phyloP scores from a whole-genome alignment of 1,140 invertebrate genomes.

The Ectropis grisescens region DNA sequence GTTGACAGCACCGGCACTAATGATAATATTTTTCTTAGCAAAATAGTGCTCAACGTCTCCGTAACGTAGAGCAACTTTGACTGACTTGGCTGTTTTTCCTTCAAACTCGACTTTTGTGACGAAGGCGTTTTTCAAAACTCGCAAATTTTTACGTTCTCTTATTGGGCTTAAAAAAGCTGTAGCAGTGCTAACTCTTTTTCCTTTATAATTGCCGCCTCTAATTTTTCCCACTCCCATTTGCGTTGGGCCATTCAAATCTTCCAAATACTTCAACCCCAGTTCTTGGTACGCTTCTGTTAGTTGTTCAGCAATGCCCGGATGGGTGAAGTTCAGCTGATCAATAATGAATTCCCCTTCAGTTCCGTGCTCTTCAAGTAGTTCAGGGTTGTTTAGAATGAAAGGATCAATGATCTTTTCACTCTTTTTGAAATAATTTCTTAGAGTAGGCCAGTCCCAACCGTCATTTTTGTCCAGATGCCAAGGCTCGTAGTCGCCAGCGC shows the following conservation, averaged over 20 bases:
- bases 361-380: conserved; percentile 41
- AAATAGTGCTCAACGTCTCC: conserved; percentile 61
- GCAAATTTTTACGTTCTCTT: conserved; percentile 76
- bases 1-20: conserved; percentile 80
- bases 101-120: conserved; percentile 32
- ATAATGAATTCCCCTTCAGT: conserved; percentile 44
- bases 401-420: conserved; percentile 52
- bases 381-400: conserved; percentile 33
- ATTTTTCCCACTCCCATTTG: conserved; percentile 64
- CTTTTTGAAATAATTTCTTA: conserved; percentile 77
- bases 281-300: conserved; percentile 56
- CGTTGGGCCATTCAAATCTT: conserved; percentile 59
- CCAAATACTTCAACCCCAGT: conserved; percentile 41
- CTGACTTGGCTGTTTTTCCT: conserved; percentile 19
- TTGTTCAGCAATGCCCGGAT: conserved; percentile 30
- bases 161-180: conserved; percentile 73
- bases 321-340: conserved; percentile 43
- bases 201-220: conserved; percentile 60
- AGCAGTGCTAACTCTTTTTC: conserved; percentile 74
- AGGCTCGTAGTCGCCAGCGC: conserved; percentile 76
- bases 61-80: conserved; percentile 37
- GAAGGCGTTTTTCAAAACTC: conserved; percentile 69
- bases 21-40: conserved; percentile 78
- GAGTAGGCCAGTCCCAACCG: conserved; percentile 77
- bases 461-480: conserved; percentile 66